Base-by-base conservation (phyloP, 2,797 vertebrate genomes). In the Spea hammondii region DNA sequence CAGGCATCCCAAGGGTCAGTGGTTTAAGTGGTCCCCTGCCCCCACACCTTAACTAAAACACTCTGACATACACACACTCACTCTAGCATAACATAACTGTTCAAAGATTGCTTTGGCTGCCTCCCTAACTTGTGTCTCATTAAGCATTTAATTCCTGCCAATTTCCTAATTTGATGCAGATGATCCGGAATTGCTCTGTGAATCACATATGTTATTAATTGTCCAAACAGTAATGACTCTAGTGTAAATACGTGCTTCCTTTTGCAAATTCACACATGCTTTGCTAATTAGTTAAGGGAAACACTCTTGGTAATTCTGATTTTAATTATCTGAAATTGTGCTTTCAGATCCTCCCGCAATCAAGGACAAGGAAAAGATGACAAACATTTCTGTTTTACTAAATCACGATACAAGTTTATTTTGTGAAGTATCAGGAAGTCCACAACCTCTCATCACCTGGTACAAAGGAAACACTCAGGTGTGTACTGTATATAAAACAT, bases 301-400 rank as follows among this genome's bases (percentile, higher is more conserved):
- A 14, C 59, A 47, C 44, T 66, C 14, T 5, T 53, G 17, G 11
- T 13, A 14, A 72, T 53, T 76, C 11, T 32, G 9, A 5, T 54
- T 69, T 48, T 72, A 60, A 68, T 76, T 62, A 66, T 12, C 11
- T 71, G 1, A 65, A 66, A 45, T 60, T 6, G 47, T 53, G 13
- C 53, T 87, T 88, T n/a, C 89, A 99, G 98, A 97, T 78, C 96
- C 96, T 82, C 96, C 98, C 81, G 90, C 92, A 84, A 93, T 99
- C 60, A 93, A 84, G 83, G 94, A 95, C 66, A 85, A 87, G 70
- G 93, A 94, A 65, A 89, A 86, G 4, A 80, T 91, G 11, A 86
- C 88, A 67, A 98, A 98, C 17, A 74, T 92, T 60, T 97, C 98
- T 0, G 91, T 97, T 76, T 89, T 95, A 70, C 80, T 95, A 82